Conservation (phyloP, 2,888 invertebrate species). For the Tiliacea aurago region DNA sequence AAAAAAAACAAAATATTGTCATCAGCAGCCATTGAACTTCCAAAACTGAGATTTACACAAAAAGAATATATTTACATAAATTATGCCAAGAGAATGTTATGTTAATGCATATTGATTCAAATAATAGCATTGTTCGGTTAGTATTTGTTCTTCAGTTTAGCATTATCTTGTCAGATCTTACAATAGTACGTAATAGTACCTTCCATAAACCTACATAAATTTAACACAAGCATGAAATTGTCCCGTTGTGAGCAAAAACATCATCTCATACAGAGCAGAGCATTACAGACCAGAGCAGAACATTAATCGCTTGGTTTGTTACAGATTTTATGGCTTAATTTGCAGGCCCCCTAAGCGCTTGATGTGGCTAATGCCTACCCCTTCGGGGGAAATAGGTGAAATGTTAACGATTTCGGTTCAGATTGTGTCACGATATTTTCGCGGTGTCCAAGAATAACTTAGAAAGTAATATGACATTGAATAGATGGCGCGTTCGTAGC, state of each 20-base stretch:
- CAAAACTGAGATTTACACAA: neutral
- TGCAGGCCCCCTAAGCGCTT: too few species aligned
- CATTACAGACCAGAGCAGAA: too few species aligned
- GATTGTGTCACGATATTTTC: slow-evolving; percentile 1
- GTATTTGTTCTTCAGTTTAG: slow-evolving; percentile 11
- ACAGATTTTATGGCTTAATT: neutral
- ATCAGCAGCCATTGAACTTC: slow-evolving; percentile 38
- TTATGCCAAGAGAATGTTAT: slow-evolving; percentile 4
- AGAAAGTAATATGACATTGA: slow-evolving; percentile 32
- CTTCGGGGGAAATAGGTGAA: neutral
- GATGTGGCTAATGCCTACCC: neutral
- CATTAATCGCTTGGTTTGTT: neutral
- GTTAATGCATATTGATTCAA: slow-evolving; percentile 25
- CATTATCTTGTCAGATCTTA: neutral
- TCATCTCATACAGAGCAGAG: neutral
- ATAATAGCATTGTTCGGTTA: slow-evolving; percentile 10
- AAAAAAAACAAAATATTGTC: neutral
- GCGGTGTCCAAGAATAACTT: slow-evolving; percentile 16
- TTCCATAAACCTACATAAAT: too few species aligned
- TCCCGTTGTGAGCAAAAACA: neutral
- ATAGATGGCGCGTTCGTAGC: neutral
- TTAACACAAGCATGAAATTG: neutral
- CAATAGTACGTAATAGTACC: neutral
- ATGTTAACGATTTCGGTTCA: neutral
- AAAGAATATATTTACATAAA: slow-evolving; percentile 26